These are phyloP conservation scores for human DNA, from an alignment of 2,113 vertebrate species.

Conservation along the genomic window GRCh38 chr5:133905501-133906000, in stretches of 20 bases:
- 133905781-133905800: background rate
- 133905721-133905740: accelerated
- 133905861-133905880: background rate
- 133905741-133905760: background rate
- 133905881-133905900: background rate
- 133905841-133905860: background rate
- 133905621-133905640: background rate
- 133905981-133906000: background rate
- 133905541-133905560: background rate
- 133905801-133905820: background rate
- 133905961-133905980: background rate
- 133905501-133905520: background rate
- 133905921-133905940: background rate
- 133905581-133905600: background rate
- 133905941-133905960: background rate
- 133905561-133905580: background rate
- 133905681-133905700: background rate
- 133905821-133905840: background rate
- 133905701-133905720: background rate
- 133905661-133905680: background rate
- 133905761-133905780: background rate
- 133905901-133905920: background rate
- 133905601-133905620: background rate
- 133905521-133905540: background rate
- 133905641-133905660: background rate